phyloP scores from a whole-genome alignment of 2,113 vertebrate genomes.

The Anser cygnoides region DNA sequence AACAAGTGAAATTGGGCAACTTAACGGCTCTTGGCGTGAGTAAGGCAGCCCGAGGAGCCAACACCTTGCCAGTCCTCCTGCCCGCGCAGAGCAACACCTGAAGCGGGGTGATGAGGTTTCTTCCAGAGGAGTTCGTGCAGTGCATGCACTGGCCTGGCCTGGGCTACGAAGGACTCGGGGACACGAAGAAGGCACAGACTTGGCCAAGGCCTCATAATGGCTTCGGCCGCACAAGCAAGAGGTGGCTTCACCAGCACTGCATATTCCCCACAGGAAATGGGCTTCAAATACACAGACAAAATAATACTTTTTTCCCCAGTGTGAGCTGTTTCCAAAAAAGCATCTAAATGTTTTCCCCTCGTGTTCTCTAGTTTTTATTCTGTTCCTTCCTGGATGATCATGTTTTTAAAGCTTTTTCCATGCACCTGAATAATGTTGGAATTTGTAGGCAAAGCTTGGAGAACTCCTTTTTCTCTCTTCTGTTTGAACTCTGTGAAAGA shows the following conservation, averaged over 20 bases:
- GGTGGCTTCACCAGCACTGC: accelerated
- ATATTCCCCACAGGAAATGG: neutral
- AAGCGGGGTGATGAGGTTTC: accelerated
- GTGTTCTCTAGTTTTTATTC: neutral
- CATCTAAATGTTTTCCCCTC: neutral
- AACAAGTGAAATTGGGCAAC: too few species aligned
- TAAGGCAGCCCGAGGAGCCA: neutral
- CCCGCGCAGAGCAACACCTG: accelerated
- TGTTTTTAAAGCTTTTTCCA: neutral
- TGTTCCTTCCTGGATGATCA: neutral
- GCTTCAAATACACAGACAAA: neutral
- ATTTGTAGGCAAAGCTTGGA: neutral
- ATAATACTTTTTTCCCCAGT: neutral
- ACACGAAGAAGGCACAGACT: neutral
- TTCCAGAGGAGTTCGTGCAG: accelerated
- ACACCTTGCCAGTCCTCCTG: accelerated
- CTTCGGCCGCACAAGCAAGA: neutral
- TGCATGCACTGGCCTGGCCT: accelerated
- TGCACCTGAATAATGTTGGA: neutral
- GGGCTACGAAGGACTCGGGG: accelerated
- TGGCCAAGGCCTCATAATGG: neutral
- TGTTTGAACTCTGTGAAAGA: neutral
- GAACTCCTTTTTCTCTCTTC: neutral
- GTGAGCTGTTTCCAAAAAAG: neutral
- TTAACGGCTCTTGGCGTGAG: neutral